Evolutionary conservation across 2,797 vertebrate species (phyloP).

Genomic region (Premnoplex brunnescens): DNA sequence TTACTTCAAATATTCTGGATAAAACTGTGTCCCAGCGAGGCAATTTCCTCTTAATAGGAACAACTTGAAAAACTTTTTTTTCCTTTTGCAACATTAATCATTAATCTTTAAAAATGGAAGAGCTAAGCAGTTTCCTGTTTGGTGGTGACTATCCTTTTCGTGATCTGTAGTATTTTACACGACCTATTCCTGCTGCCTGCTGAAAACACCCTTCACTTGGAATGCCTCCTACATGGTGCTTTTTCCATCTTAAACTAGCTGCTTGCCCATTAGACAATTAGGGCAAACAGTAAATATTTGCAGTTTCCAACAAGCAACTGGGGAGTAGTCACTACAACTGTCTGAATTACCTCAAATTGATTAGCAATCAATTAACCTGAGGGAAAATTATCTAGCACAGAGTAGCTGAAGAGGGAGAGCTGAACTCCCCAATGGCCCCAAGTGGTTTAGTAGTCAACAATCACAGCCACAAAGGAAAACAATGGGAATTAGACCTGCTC

Average conservation of each 20-base stretch:
- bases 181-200: not conserved
- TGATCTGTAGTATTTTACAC: not conserved
- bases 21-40: not conserved
- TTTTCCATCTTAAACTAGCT: not conserved
- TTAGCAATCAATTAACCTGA: constrained; percentile 7
- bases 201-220: not conserved
- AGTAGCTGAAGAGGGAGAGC: not conserved
- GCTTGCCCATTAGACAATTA: not conserved
- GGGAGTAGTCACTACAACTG: not conserved
- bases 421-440: not conserved
- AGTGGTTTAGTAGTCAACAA: not conserved
- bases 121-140: not conserved
- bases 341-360: not conserved
- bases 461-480: not conserved
- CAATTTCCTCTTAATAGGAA: not conserved
- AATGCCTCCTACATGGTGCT: not conserved
- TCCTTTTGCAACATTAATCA: not conserved
- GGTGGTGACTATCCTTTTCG: not conserved
- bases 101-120: not conserved
- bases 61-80: not conserved
- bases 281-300: not conserved
- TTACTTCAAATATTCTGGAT: not conserved
- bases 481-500: not conserved
- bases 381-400: not conserved
- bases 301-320: not conserved